A percentile compares a stretch with the other conserved stretches of the same genome.
phyloP scores from a whole-genome alignment of 1,140 invertebrate genomes.

The Anthonomus grandis region DNA sequence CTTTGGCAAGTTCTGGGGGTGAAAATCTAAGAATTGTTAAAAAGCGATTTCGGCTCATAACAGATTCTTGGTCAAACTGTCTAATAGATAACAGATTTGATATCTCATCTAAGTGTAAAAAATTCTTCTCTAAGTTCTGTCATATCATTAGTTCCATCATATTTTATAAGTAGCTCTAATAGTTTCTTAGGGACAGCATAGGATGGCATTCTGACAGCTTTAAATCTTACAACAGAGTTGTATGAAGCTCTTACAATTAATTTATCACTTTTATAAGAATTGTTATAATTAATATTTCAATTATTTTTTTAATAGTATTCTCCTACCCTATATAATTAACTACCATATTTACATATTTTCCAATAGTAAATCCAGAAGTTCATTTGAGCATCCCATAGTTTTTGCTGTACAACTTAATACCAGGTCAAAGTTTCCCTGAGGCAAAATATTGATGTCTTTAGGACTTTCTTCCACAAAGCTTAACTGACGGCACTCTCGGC shows the following conservation, averaged over 20 bases:
- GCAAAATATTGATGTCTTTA: slow-evolving; percentile 44
- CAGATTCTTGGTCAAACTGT: slow-evolving; percentile 66
- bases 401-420: slow-evolving; percentile 52
- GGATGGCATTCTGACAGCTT: slow-evolving; percentile 50
- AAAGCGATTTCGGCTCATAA: too few relatives aligned
- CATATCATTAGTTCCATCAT: slow-evolving; percentile 6
- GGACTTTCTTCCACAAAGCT: slow-evolving; percentile 18
- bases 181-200: slow-evolving; percentile 60
- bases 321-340: slow-evolving; percentile 39
- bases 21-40: too few relatives aligned
- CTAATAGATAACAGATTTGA: slow-evolving; percentile 61
- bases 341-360: slow-evolving; percentile 52
- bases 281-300: slow-evolving; percentile 10
- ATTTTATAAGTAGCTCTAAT: slow-evolving; percentile 48
- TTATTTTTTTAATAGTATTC: slow-evolving; percentile 23
- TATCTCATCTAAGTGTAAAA: slow-evolving; percentile 80
- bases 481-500: slow-evolving; percentile 8
- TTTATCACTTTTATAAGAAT: slow-evolving; percentile 3
- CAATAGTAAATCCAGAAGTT: slow-evolving; percentile 60
- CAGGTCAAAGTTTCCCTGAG: slow-evolving; percentile 43
- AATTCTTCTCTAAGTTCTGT: slow-evolving; percentile 36
- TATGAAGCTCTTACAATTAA: slow-evolving; percentile 28
- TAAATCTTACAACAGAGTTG: slow-evolving; percentile 55
- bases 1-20: too few relatives aligned
- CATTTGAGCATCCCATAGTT: slow-evolving; percentile 57